Conservation (phyloP, 2,888 invertebrate species). For the Cephus nigrinus region DNA sequence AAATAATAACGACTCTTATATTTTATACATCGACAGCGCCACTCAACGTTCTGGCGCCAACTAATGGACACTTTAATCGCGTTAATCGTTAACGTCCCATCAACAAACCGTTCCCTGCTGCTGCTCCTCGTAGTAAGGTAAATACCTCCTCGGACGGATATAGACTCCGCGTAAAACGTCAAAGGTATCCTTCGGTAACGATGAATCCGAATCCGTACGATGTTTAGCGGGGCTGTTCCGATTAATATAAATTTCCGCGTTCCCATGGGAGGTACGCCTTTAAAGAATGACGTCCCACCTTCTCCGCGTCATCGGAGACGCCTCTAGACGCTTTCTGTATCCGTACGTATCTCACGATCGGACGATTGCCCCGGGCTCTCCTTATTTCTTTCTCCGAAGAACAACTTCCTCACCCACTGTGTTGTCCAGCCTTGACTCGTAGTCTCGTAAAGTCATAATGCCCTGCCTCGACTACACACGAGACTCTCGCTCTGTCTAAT, state of each 20-base stretch:
- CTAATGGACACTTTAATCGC: background rate
- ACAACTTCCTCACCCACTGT: background rate
- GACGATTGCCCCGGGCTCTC: background rate
- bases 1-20: background rate
- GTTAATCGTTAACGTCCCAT: background rate
- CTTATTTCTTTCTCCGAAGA: background rate
- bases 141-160: background rate
- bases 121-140: background rate
- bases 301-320: background rate
- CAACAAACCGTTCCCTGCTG: background rate
- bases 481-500: conserved; percentile 15
- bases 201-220: background rate
- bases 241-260: background rate
- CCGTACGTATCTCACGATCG: background rate
- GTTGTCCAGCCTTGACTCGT: background rate
- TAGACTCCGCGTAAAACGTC: background rate
- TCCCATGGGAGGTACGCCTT: background rate
- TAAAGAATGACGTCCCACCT: background rate
- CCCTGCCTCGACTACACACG: background rate
- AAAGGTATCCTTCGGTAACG: background rate
- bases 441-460: background rate
- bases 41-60: background rate
- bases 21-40: background rate
- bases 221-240: background rate
- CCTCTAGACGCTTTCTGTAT: background rate